Evolutionary conservation across 30 jellyfish, hydroid and myxozoan genomes (phyloP).

Genomic region (Chrysaora quinquecirrha): DNA sequence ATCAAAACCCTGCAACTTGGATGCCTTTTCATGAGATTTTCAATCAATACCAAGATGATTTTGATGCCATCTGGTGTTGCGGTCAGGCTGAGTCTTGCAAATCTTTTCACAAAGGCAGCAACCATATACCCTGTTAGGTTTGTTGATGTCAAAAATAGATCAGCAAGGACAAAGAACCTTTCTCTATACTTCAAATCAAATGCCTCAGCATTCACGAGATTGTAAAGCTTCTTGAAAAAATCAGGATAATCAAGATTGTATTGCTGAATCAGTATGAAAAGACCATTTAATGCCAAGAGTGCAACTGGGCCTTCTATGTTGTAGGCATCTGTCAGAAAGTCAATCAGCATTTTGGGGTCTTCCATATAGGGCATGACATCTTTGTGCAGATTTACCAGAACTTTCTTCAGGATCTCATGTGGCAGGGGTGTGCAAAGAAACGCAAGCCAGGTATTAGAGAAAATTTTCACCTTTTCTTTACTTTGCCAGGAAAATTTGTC

Average conservation of each 20-base stretch:
- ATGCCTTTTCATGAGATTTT: conserved; percentile 81
- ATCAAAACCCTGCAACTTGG: conserved; percentile 88
- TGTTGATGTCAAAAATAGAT: conserved; percentile 87
- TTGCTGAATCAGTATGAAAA: conserved; percentile 73
- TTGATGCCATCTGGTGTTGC: conserved; percentile 76
- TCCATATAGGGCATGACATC: conserved; percentile 78
- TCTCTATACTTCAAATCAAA: conserved; percentile 66
- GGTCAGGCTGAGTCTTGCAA: conserved; percentile 80
- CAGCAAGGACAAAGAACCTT: conserved; percentile 74
- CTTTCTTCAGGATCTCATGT: conserved; percentile 43
- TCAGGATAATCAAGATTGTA: conserved; percentile 92
- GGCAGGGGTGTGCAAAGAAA: conserved; percentile 65
- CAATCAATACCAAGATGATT: conserved; percentile 67
- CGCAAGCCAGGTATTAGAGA: conserved; percentile 76
- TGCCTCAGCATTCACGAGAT: conserved; percentile 52
- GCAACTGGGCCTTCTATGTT: conserved; percentile 88
- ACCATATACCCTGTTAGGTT: conserved; percentile 95
- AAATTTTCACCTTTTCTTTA: conserved; percentile 36
- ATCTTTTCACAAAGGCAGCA: conserved; percentile 87
- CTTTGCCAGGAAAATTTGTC: conserved; percentile 19
- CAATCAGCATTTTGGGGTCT: conserved; percentile 88
- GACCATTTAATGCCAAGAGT: conserved; percentile 90
- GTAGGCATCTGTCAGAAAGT: conserved; percentile 90
- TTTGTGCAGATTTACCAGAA: conserved; percentile 77
- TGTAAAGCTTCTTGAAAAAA: conserved; percentile 87